These are phyloP conservation scores for Ia io DNA, from an alignment of 2,113 vertebrate species.

Conservation along the genomic window DNA sequence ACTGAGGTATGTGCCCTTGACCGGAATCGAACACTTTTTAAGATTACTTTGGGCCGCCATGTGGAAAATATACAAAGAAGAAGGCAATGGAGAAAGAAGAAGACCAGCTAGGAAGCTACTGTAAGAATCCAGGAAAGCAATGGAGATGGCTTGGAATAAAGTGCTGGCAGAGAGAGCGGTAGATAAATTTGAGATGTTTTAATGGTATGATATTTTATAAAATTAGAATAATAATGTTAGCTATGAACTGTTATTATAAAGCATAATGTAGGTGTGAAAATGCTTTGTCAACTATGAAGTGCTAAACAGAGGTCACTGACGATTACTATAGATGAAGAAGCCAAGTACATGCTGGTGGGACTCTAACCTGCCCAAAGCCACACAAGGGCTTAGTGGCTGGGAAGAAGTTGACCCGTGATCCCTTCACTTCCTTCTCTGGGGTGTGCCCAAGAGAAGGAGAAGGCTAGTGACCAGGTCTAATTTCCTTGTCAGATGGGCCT, in stretches of 20 bases:
- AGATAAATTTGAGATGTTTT: not conserved
- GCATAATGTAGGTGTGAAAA: not conserved
- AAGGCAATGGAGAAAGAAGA: not conserved
- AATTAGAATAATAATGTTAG: not conserved
- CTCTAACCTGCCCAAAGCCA: slow-evolving; percentile 26
- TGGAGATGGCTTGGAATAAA: not conserved
- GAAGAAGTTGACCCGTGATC: not conserved
- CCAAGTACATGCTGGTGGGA: not conserved
- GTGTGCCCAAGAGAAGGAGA: not conserved
- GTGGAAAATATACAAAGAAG: not conserved
- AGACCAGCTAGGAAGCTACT: not conserved
- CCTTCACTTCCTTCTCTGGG: not conserved
- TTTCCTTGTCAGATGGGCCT: not conserved
- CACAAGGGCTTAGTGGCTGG: not conserved
- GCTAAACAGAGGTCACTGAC: not conserved
- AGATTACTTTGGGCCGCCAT: not conserved
- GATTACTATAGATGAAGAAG: not conserved
- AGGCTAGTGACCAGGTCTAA: not conserved
- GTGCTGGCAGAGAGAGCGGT: not conserved
- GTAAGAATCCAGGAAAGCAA: not conserved
- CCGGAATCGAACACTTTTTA: not conserved
- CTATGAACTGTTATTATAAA: not conserved
- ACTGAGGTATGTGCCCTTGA: too few species aligned
- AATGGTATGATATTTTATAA: not conserved
- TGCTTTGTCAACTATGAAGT: not conserved